Conservation (phyloP, 2,797 vertebrate genomes). For the Antrozous pallidus region DNA sequence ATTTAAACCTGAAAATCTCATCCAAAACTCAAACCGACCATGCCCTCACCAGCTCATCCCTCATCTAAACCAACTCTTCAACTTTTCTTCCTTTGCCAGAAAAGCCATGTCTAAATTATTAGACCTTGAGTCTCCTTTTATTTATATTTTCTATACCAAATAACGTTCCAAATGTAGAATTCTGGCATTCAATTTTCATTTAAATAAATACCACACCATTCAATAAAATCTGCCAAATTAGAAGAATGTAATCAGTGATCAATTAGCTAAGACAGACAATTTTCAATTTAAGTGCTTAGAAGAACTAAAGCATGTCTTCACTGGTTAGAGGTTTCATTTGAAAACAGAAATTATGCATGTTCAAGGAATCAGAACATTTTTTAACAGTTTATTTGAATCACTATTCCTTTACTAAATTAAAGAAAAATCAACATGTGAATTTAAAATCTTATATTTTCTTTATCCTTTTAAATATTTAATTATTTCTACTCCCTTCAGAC, state of each 20-base stretch:
- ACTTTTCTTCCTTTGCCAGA: background rate
- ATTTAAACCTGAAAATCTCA: background rate
- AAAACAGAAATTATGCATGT: background rate
- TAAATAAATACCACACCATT: background rate
- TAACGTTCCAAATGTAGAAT: background rate
- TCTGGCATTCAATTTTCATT: background rate
- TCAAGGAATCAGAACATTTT: background rate
- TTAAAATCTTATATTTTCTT: background rate
- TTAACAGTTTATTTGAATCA: background rate
- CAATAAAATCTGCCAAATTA: background rate
- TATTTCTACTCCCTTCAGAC: background rate
- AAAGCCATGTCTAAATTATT: background rate
- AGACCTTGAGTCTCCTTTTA: background rate
- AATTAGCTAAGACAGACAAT: slow-evolving; percentile 15
- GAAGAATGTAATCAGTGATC: background rate
- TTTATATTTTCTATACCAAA: background rate
- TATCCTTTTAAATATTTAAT: slow-evolving; percentile 24
- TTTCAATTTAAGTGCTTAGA: background rate
- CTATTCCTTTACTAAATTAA: slow-evolving; percentile 7
- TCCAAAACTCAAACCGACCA: background rate
- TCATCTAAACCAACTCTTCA: background rate
- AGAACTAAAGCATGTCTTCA: background rate
- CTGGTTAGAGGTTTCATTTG: background rate
- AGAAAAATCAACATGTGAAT: slow-evolving; percentile 2
- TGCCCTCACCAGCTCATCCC: background rate